Evolutionary conservation across 2,113 vertebrate species (phyloP), one percentile per base, ranked within the genome.

Genomic region (Equus przewalskii): DNA sequence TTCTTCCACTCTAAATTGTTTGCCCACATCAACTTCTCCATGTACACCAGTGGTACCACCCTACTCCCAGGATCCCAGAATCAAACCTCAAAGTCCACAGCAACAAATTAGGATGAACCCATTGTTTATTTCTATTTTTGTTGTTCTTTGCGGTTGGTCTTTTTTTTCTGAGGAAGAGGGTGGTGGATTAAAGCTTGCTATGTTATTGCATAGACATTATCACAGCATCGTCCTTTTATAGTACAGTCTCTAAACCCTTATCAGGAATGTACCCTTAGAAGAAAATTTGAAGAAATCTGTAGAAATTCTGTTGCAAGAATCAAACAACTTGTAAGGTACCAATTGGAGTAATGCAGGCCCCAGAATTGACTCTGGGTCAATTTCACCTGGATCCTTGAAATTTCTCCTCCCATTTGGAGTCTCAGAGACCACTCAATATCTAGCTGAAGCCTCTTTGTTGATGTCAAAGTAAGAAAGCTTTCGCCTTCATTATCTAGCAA

Each of bases 241-340:
- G 14, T 28, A 80, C 14, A 89, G 9, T 73, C 22, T 82, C 22
- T 49, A 82, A 89, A 10, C 62, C 12, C 28, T 92, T 87, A 56
- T 94, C 83, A 94, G 49, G 64, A 70, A 24, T 82, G 70, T 84
- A 58, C 24, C 75, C 36, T 72, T 89, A 56, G 49, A 91, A 69
- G 36, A 16, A 90, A 95, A 93, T 44, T 11, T 92, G 21, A 83
- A 91, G 22, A 49, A 0, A 65, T 82, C 26, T 89, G 30, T 26
- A 51, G 51, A 93, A 81, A 84, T 88, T 89, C 28, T 90, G 44
- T 92, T 86, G 82, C 14, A 94, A 82, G 44, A 64, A 86, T 51
- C 30, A 97, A 89, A 86, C 24, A 90, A 18, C 3, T 75, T 21
- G 14, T 69, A 73, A 90, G 54, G 11, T 44, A 91, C 19, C 60